Base-by-base conservation (phyloP, 2,888 invertebrate species). In the Gymnocheta viridis region DNA sequence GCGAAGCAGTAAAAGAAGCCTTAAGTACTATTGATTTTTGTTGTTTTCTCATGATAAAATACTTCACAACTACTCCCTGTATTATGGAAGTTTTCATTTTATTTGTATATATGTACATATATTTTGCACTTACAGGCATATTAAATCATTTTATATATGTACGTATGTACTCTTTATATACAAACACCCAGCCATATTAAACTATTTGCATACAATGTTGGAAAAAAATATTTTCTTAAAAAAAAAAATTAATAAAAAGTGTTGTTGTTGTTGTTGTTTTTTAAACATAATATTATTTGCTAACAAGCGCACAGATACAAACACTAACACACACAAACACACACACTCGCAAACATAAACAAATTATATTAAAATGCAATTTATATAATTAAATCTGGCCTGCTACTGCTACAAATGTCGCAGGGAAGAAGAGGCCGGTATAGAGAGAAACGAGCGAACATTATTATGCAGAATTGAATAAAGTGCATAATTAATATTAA, bases 1-100 rank as follows among this genome's bases (percentile, higher is more conserved):
- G 67, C 87, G 85, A 86, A 86, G 51, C 87, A 89, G 88, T 88
- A 82, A 76, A 82, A 87, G 86, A 88, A 88, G 87, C 88, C 89
- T 88, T 89, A 89, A 89, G 89, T 88, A 88, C 88, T 89, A 88
- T 89, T 80, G 54, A 82, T 84, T 85, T 86, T 86, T 87, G 85
- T 83, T 66, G 82, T 85, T 79, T 85, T 64, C 76, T 76, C 70
- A 66, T 80, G 66, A 79, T 83, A 83, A 78, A 82, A 74, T 69
- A 78, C 73, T 73, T 78, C 54, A 38, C 54, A 73, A 78, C 78
- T 82, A 60, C 73, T 82, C 51, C 35, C 66, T 60, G 66, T 29
- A 9, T 56, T 58, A 62, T 72, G n/a, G 29, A 58, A 60, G 44
- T 29, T 60, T 69, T 51, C 54, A 9, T 51, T 64, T 44, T 29